Evolutionary conservation across 2,797 vertebrate genomes (phyloP).

Genomic region (Neoniphon sammara): DNA sequence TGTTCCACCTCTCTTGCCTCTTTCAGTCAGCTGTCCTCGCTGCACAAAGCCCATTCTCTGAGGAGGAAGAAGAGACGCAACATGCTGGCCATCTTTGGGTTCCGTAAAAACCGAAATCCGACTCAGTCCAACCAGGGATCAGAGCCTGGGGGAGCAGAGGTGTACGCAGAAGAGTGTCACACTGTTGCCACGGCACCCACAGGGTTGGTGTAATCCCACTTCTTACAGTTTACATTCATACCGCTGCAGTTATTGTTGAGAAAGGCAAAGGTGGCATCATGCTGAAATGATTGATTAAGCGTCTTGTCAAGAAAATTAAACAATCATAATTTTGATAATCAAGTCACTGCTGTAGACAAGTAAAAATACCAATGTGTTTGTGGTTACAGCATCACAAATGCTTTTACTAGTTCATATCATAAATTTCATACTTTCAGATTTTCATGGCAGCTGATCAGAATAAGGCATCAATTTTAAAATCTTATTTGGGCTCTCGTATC

Average conservation of each 20-base stretch:
- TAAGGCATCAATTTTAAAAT: no score
- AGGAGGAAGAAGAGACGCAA: slow-evolving; percentile 83
- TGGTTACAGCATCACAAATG: no score
- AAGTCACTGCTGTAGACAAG: no score
- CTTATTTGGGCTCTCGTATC: no score
- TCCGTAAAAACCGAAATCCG: slow-evolving; percentile 81
- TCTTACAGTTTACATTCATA: slow-evolving; percentile 2
- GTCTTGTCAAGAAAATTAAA: no score
- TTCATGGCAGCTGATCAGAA: no score
- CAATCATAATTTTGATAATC: no score
- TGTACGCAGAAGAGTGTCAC: slow-evolving; percentile 76
- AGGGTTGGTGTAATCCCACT: slow-evolving; percentile 63
- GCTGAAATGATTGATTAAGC: no score
- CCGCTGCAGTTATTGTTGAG: neutral
- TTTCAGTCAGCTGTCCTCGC: slow-evolving; percentile 80
- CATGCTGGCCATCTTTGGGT: slow-evolving; percentile 83
- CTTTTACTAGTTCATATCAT: no score
- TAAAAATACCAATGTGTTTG: no score
- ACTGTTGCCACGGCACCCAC: slow-evolving; percentile 75
- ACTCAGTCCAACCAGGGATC: slow-evolving; percentile 69
- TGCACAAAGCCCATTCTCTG: slow-evolving; percentile 83
- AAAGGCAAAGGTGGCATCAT: neutral
- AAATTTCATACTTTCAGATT: no score
- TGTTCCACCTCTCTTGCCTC: slow-evolving; percentile 37
- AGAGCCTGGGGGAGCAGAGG: slow-evolving; percentile 71